phyloP scores from a whole-genome alignment of 2,888 invertebrate species.

The Cataglyphis albicans region DNA sequence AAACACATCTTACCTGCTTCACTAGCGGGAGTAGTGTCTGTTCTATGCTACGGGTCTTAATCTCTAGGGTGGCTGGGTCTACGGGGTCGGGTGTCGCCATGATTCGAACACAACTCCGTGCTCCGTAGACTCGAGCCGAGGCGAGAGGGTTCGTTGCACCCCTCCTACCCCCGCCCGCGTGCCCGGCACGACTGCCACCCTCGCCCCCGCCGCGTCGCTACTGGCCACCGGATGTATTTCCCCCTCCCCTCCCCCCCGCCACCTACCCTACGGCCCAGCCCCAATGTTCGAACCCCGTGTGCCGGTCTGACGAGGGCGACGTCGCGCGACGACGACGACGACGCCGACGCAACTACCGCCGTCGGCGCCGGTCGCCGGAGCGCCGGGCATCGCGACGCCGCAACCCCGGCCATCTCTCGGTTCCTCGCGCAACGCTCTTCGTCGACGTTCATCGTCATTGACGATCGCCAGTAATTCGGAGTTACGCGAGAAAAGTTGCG shows the following conservation, averaged over 20 bases:
- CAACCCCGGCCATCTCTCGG: constrained; percentile 58
- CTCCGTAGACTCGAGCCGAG: constrained; percentile 82
- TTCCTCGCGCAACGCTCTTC: background rate
- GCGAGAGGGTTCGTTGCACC: constrained; percentile 84
- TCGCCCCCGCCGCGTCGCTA: constrained; percentile 60
- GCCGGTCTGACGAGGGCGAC: constrained; percentile 60
- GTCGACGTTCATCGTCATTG: background rate
- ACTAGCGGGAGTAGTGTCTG: constrained; percentile 97
- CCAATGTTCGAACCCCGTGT: constrained; percentile 61
- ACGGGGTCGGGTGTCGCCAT: constrained; percentile 89
- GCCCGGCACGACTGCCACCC: constrained; percentile 63
- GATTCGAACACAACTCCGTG: constrained; percentile 86
- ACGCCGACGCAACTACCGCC: constrained; percentile 58
- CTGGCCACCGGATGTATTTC: constrained; percentile 51
- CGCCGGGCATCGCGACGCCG: constrained; percentile 19
- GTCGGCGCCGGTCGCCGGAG: constrained; percentile 14
- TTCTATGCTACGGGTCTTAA: constrained; percentile 97
- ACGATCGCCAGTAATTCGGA: constrained; percentile 38
- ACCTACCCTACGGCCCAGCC: constrained; percentile 77
- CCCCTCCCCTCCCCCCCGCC: background rate
- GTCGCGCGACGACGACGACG: constrained; percentile 63
- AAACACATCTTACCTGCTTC: constrained; percentile 92
- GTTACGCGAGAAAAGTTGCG: background rate
- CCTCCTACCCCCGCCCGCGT: constrained; percentile 68
- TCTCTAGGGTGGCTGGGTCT: constrained; percentile 90